phyloP scores from a whole-genome alignment of 1,140 invertebrate genomes.

The Formica exsecta region DNA sequence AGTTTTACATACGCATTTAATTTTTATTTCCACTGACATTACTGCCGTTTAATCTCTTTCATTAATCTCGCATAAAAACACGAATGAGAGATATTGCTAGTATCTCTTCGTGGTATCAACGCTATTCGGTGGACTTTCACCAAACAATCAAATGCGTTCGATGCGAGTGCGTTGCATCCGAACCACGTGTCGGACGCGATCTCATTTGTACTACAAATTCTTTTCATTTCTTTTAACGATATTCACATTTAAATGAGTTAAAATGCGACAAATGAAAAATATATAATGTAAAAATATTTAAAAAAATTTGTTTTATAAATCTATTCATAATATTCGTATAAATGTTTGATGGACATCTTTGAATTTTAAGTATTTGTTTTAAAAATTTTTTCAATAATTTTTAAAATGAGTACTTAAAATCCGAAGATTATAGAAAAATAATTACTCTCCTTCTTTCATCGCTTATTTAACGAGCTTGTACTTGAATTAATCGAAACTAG shows the following conservation, averaged over 20 bases:
- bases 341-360: neutral
- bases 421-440: neutral
- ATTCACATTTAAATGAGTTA: neutral
- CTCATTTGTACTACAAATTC: conserved; percentile 1
- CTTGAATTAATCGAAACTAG: neutral
- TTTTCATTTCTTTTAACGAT: neutral
- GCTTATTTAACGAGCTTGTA: neutral
- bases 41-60: neutral
- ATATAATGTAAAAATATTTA: neutral
- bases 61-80: neutral
- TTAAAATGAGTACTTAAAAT: too few relatives aligned
- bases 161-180: conserved; percentile 43
- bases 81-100: neutral
- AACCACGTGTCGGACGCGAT: conserved; percentile 16
- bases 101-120: conserved; percentile 61
- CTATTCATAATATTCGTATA: neutral
- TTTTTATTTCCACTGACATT: neutral
- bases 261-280: neutral
- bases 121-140: conserved; percentile 75
- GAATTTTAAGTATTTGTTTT: neutral
- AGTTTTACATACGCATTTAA: neutral
- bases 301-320: neutral
- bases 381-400: neutral
- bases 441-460: neutral
- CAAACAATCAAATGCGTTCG: conserved; percentile 70